Evolutionary conservation across 2,797 vertebrate genomes (phyloP).

Genomic region (Telmatherina bonti): DNA sequence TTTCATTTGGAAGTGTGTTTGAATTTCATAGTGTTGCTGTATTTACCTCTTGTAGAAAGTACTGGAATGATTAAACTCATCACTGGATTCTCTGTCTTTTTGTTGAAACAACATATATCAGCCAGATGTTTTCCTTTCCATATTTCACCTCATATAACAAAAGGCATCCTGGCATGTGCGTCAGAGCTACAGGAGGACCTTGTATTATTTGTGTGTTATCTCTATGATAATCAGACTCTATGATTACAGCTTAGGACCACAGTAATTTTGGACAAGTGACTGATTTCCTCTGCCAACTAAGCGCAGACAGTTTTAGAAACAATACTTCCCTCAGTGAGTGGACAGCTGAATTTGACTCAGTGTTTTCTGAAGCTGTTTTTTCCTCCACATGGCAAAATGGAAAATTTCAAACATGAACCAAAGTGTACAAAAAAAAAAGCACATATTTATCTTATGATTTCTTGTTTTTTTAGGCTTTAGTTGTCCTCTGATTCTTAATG

Average conservation of each 20-base stretch:
- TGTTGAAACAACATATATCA: too few species aligned
- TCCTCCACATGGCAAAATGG: constrained; percentile 14
- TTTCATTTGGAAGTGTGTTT: background rate
- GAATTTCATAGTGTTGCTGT: background rate
- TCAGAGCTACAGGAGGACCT: background rate
- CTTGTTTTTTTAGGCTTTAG: constrained; percentile 2
- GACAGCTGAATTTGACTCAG: constrained; percentile 35
- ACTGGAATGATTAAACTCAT: background rate
- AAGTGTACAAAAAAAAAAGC: background rate
- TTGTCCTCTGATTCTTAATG: constrained; percentile 31
- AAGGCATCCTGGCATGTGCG: background rate
- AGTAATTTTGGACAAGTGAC: background rate
- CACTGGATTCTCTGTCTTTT: too few species aligned
- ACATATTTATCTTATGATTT: background rate
- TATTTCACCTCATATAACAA: background rate
- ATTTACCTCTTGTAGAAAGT: background rate
- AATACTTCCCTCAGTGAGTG: constrained; percentile 20
- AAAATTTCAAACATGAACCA: constrained; percentile 30
- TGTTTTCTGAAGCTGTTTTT: constrained; percentile 9
- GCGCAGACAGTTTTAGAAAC: constrained; percentile 20
- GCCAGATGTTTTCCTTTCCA: too few species aligned
- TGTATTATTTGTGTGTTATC: background rate
- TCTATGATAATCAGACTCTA: background rate
- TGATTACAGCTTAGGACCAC: background rate
- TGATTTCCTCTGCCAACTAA: constrained; percentile 17